phyloP scores from a whole-genome alignment of 2,113 vertebrate genomes.

The Peromyscus californicus region DNA sequence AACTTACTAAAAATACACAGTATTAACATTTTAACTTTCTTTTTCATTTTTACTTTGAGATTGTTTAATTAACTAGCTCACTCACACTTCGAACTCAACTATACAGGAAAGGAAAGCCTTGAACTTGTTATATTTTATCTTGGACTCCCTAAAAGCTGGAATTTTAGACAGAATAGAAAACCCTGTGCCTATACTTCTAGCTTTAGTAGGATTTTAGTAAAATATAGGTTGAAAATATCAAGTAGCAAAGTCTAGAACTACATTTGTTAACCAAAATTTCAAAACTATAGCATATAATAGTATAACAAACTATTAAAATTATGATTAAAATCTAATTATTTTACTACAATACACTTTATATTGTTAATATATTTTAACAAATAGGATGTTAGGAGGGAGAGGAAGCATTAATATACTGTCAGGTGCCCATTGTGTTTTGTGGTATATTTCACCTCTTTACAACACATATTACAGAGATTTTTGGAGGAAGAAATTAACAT shows the following conservation, averaged over 20 bases:
- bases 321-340: neutral
- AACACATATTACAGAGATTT: neutral
- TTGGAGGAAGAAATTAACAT: neutral
- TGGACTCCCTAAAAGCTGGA: neutral
- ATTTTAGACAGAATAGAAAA: neutral
- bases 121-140: neutral
- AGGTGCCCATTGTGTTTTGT: neutral
- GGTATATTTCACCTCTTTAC: neutral
- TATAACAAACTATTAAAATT: neutral
- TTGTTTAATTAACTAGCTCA: neutral
- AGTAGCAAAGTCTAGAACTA: neutral
- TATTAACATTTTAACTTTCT: slow-evolving; percentile 17
- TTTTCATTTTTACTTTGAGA: neutral
- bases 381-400: neutral
- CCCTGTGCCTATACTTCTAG: neutral
- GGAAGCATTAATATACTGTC: neutral
- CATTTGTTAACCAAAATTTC: neutral
- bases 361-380: neutral
- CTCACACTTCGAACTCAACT: neutral
- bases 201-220: neutral
- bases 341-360: neutral
- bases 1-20: neutral
- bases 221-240: neutral
- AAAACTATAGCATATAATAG: neutral
- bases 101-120: neutral